These are phyloP conservation scores for Willowsia nigromaculata DNA, from an alignment of 2,888 invertebrate genomes.

Conservation along the genomic window DNA sequence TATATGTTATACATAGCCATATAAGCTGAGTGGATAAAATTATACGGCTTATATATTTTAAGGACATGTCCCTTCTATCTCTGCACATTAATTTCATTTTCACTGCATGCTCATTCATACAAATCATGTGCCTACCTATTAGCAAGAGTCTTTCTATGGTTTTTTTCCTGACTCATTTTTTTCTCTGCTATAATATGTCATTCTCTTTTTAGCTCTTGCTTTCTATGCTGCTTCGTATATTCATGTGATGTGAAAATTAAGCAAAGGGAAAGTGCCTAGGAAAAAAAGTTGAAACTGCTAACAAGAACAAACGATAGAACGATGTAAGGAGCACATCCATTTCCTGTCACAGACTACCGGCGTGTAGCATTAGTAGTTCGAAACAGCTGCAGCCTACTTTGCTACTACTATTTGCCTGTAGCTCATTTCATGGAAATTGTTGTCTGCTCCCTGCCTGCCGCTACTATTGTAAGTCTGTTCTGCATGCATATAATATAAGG, in stretches of 20 bases:
- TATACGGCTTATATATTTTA: too few species aligned
- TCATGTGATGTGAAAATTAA: slow-evolving; percentile 59
- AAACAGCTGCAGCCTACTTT: slow-evolving; percentile 34
- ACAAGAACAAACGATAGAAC: slow-evolving; percentile 44
- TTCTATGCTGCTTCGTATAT: slow-evolving; percentile 1
- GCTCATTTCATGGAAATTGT: slow-evolving; percentile 53
- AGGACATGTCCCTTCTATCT: neutral
- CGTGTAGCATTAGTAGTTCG: slow-evolving; percentile 15
- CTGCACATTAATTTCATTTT: slow-evolving; percentile 25
- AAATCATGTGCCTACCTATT: neutral
- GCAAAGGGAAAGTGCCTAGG: neutral
- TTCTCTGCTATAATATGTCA: neutral
- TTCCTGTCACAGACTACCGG: slow-evolving; percentile 67
- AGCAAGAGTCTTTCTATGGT: neutral
- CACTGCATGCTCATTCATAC: neutral
- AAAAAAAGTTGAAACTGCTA: slow-evolving; percentile 35
- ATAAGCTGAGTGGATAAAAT: too few species aligned
- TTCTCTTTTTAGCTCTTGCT: neutral
- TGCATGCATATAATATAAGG: neutral
- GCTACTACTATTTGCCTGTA: neutral
- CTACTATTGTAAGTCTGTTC: neutral
- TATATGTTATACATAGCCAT: too few species aligned
- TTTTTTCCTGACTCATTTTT: slow-evolving; percentile 6
- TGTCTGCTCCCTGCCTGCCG: slow-evolving; percentile 23
- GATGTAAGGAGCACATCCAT: slow-evolving; percentile 59